These are phyloP conservation scores for Hydrozoanthus gracilis DNA, from an alignment of 92 coral and sea anemone genomes.

Conservation along the genomic window DNA sequence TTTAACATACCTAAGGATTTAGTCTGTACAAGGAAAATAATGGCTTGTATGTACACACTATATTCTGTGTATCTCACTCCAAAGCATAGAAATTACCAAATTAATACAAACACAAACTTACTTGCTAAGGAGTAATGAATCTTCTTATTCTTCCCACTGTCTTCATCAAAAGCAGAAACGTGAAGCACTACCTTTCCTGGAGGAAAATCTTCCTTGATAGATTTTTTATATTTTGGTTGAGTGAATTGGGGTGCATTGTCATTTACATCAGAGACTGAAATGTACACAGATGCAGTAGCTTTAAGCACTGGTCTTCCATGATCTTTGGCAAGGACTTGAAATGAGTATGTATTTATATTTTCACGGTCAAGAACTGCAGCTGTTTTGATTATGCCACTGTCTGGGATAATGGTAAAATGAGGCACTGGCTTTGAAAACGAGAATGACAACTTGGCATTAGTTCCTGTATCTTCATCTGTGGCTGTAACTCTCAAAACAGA, in stretches of 20 bases:
- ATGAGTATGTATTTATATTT: conserved; percentile 59
- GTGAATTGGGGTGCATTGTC: conserved; percentile 88
- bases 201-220: conserved; percentile 67
- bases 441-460: conserved; percentile 87
- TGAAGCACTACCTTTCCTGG: conserved; percentile 68
- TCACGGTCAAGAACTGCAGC: conserved; percentile 75
- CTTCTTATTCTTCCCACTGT: conserved; percentile 76
- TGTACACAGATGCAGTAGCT: conserved; percentile 74
- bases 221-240: conserved; percentile 60
- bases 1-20: too few relatives aligned
- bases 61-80: too few relatives aligned
- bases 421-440: conserved; percentile 61
- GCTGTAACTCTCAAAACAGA: conserved; percentile 76
- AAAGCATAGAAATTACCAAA: too few relatives aligned
- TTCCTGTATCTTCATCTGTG: conserved; percentile 84
- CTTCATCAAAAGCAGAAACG: conserved; percentile 87
- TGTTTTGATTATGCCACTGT: conserved; percentile 78
- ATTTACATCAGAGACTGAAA: conserved; percentile 86
- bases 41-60: too few relatives aligned
- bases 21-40: too few relatives aligned
- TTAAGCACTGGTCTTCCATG: conserved; percentile 77
- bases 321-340: conserved; percentile 85
- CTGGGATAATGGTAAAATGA: conserved; percentile 70
- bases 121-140: conserved; percentile 78
- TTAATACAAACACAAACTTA: conserved; percentile 24